phyloP scores from a whole-genome alignment of 2,888 invertebrate genomes.

The Drosophila borborema region DNA sequence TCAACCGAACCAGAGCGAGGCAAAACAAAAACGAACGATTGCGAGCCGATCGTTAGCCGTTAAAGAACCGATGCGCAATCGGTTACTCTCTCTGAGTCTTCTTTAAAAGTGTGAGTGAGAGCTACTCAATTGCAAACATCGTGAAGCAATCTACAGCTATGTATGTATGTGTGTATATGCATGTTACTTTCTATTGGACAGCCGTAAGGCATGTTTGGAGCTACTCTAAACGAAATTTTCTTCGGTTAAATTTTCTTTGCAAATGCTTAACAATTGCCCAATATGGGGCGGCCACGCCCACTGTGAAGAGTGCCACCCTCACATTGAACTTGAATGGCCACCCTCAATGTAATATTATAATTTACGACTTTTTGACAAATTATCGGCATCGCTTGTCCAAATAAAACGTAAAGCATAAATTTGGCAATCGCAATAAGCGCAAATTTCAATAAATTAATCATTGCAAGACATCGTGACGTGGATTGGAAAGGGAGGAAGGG shows the following conservation, averaged over 20 bases:
- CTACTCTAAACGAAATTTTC: not conserved
- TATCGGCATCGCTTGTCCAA: conserved; percentile 73
- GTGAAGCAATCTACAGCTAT: no score
- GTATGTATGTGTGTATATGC: no score
- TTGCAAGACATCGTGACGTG: conserved; percentile 50
- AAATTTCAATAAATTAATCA: conserved; percentile 79
- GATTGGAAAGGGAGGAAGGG: not conserved
- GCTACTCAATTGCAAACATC: no score
- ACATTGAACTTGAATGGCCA: no score
- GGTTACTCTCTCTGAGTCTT: no score
- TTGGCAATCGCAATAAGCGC: conserved; percentile 73
- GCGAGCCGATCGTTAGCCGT: no score
- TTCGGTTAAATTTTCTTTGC: not conserved
- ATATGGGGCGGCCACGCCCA: not conserved
- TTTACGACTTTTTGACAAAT: conserved; percentile 81
- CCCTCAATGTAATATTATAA: conserved; percentile 60
- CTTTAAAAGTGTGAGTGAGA: no score
- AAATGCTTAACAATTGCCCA: not conserved
- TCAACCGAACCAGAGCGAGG: no score
- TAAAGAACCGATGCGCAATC: no score
- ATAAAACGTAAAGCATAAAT: conserved; percentile 72
- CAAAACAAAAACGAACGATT: no score
- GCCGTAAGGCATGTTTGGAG: not conserved
- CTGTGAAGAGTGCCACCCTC: not conserved
- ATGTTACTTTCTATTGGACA: no score